Conservation (phyloP, 2,888 invertebrate species). For the Tanypteryx hageni region DNA sequence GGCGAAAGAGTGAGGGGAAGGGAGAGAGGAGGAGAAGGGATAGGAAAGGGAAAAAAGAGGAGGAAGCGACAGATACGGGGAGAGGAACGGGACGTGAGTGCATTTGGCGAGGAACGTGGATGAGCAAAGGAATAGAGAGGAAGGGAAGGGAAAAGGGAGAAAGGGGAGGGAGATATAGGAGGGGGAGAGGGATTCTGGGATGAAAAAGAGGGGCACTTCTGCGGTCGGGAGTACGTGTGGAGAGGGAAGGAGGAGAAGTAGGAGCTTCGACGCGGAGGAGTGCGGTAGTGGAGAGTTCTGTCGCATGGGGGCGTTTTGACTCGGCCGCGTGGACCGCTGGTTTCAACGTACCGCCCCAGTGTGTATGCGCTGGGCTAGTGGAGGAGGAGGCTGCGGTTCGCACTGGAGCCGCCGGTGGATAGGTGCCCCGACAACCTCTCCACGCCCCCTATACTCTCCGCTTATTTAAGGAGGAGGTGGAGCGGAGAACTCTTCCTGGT, state of each 20-base stretch:
- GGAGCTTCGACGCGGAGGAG: background rate
- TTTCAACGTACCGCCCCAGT: background rate
- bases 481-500: background rate
- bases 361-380: background rate
- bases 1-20: background rate
- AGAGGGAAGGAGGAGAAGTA: background rate
- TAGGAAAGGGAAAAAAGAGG: background rate
- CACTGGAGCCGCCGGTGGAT: slow-evolving; percentile 11
- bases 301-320: slow-evolving; percentile 48
- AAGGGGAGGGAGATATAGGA: background rate
- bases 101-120: background rate
- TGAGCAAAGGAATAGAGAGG: background rate
- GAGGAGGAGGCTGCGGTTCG: background rate
- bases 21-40: background rate
- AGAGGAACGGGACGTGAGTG: slow-evolving; percentile 12
- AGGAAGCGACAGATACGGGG: background rate
- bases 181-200: background rate
- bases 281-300: slow-evolving; percentile 45
- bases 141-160: too few species aligned
- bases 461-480: background rate
- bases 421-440: background rate
- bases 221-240: background rate
- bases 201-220: background rate
- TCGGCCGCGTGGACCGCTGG: slow-evolving; percentile 5
- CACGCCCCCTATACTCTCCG: background rate